phyloP scores from a whole-genome alignment of 92 coral and sea anemone species.

The Palythoa grandis region DNA sequence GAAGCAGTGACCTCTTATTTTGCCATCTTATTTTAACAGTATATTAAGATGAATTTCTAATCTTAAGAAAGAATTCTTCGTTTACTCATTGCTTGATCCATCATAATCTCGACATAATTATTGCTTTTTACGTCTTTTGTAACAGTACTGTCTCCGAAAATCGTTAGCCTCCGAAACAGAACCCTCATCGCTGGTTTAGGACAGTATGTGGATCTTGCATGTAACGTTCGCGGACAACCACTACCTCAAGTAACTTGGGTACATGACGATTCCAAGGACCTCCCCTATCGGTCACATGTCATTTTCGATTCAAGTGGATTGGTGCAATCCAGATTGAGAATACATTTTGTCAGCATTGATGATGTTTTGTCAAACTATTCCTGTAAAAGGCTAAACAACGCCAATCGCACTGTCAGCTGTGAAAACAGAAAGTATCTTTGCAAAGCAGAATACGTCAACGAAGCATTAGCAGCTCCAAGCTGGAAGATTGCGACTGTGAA shows the following conservation, averaged over 20 bases:
- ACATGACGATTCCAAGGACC: neutral
- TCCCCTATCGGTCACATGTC: neutral
- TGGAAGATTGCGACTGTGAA: slow-evolving; percentile 32
- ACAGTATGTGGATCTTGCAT: slow-evolving; percentile 8
- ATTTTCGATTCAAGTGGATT: slow-evolving; percentile 7
- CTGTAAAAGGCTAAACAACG: slow-evolving; percentile 9
- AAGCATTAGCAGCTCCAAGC: neutral
- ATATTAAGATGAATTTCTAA: too few species aligned
- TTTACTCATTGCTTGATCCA: too few species aligned
- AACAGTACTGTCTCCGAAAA: slow-evolving; percentile 19
- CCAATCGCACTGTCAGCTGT: slow-evolving; percentile 21
- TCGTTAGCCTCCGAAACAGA: neutral
- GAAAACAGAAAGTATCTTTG: slow-evolving; percentile 27
- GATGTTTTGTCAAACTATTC: slow-evolving; percentile 18
- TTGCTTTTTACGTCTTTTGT: neutral
- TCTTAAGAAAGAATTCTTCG: too few species aligned
- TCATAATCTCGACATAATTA: neutral
- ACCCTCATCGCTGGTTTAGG: slow-evolving; percentile 11
- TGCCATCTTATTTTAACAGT: too few species aligned
- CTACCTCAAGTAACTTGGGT: slow-evolving; percentile 14
- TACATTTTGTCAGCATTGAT: slow-evolving; percentile 47
- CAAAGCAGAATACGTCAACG: slow-evolving; percentile 33
- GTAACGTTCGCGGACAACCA: slow-evolving; percentile 32
- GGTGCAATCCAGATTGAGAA: slow-evolving; percentile 42
- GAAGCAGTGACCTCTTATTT: too few species aligned